Evolutionary conservation across 2,797 vertebrate species (phyloP), one percentile per base, ranked within the genome.

Genomic region (Triplophysa yarkandensis): DNA sequence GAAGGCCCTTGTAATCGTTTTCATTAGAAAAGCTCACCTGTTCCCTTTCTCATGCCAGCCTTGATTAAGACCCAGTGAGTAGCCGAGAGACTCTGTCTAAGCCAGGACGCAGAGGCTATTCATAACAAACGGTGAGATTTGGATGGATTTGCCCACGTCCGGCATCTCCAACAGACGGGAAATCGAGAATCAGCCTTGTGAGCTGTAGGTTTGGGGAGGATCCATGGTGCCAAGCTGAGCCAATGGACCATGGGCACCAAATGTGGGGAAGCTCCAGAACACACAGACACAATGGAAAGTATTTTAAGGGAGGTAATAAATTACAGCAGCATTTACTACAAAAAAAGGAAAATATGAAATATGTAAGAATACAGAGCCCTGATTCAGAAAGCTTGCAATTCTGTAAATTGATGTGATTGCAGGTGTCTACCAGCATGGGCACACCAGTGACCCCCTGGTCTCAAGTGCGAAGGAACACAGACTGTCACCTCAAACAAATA

Each of bases 1-100:
- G 60, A 68, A 63, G 77, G 77, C 77, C 73, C 46, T 50, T 75
- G 74, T 77, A 77, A 82, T 83, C 75, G 80, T 63, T 66, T 71
- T 84, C 77, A 86, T 87, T 85, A 85, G 79, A 74, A 13, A 43
- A 68, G 71, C 85, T 86, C 85, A 88, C 82, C 83, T 86, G 85
- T 84, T 83, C 79, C 25, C 77, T 79, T 74, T 44, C 44, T 60
- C 66, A 77, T 83, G 85, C 82, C 84, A 87, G 58, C 72, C 77
- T 74, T 87, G 77, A 86, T 88, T 84, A 85, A 67, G 70, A 78
- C 74, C 52, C 77, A 63, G 74, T 55, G 63, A 73, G 65, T 74
- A 63, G 44, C 68, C 68, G 39, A 52, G 69, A 46, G 44, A 32
- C 10, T 77, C n/a, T 66, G 77, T 32, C 30, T 57, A 55, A 61